Conservation (phyloP, 2,888 invertebrate genomes). For the Pherbina coryleti region DNA sequence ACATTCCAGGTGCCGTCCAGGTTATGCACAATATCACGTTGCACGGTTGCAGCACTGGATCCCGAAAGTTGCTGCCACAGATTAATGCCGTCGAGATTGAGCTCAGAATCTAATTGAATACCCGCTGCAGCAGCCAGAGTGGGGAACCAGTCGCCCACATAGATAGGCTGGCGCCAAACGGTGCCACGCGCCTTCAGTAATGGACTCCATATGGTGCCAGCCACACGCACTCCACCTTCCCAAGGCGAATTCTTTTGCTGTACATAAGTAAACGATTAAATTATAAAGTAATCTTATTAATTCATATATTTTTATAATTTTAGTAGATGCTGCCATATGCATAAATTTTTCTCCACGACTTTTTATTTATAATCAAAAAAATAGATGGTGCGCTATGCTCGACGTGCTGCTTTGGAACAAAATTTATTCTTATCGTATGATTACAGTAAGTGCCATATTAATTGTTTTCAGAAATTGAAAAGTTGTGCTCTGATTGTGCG, state of each 20-base stretch:
- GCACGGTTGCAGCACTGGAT: conserved; percentile 29
- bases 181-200: conserved; percentile 70
- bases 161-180: conserved; percentile 77
- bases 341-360: no score
- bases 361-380: no score
- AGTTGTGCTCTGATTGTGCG: no score
- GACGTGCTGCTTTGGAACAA: no score
- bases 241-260: conserved; percentile 83
- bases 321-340: no score
- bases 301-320: no score
- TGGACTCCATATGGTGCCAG: conserved; percentile 83
- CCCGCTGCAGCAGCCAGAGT: conserved; percentile 72
- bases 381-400: no score
- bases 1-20: conserved; percentile 75
- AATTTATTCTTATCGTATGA: no score
- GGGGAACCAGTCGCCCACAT: conserved; percentile 87
- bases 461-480: no score
- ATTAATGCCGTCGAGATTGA: conserved; percentile 76
- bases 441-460: no score
- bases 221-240: conserved; percentile 87
- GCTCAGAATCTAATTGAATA: conserved; percentile 50
- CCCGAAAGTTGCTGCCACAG: conserved; percentile 76
- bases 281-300: background rate
- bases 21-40: conserved; percentile 78
- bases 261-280: background rate